Conservation (phyloP, 2,113 vertebrate genomes). For the Cyanistes caeruleus region DNA sequence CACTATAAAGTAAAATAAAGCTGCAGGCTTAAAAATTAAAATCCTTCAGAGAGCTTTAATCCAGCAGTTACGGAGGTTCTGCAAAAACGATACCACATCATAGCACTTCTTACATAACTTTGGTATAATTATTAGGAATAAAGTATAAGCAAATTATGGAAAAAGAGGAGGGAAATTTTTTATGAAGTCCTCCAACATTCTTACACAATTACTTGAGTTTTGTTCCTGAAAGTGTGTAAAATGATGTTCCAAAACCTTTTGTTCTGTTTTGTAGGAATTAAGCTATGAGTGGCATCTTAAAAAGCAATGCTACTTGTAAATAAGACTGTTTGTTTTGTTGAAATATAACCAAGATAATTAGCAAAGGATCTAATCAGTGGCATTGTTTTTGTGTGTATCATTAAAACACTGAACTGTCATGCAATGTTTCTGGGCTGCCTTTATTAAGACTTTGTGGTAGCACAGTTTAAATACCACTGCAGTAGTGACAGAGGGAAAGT, state of each 20-base stretch:
- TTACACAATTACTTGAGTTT: neutral
- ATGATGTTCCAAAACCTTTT: neutral
- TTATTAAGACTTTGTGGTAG: slow-evolving; percentile 56
- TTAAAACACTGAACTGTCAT: slow-evolving; percentile 58
- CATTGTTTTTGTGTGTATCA: slow-evolving; percentile 58
- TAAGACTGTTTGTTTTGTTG: slow-evolving; percentile 30
- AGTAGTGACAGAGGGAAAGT: slow-evolving; percentile 35
- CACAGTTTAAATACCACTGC: slow-evolving; percentile 52
- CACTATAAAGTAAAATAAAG: neutral
- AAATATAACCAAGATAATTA: slow-evolving; percentile 68
- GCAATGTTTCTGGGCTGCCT: slow-evolving; percentile 54
- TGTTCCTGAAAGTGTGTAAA: neutral
- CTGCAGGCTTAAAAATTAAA: neutral
- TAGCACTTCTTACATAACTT: neutral
- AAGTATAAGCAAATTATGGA: neutral
- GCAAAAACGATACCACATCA: neutral
- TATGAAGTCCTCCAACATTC: neutral
- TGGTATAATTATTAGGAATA: neutral
- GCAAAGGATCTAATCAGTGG: slow-evolving; percentile 64
- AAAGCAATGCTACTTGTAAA: slow-evolving; percentile 46
- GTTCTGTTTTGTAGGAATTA: neutral
- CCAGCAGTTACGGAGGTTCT: neutral
- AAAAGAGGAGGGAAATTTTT: neutral
- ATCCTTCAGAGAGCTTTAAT: neutral
- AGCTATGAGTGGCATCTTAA: neutral